Conservation (phyloP, 2,113 vertebrate genomes). For the Struthio camelus region DNA sequence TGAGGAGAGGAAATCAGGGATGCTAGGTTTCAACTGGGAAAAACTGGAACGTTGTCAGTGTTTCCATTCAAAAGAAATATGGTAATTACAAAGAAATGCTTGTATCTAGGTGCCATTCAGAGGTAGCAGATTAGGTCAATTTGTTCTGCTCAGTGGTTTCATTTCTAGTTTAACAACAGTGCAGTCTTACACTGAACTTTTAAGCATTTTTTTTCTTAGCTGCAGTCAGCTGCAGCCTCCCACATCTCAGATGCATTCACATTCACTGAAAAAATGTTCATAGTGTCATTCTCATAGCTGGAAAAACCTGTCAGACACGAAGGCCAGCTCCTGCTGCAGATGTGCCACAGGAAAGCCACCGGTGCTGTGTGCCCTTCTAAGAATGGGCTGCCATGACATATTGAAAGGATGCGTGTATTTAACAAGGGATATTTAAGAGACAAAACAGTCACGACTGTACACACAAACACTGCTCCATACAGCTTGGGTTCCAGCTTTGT, state of each 20-base stretch:
- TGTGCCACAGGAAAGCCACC: neutral
- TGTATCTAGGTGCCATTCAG: neutral
- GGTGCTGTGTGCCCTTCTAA: fast-evolving
- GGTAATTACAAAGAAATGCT: neutral
- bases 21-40: neutral
- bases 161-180: neutral
- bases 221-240: neutral
- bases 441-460: neutral
- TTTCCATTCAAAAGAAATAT: slow-evolving; percentile 35
- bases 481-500: fast-evolving
- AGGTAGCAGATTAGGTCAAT: neutral
- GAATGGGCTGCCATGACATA: fast-evolving
- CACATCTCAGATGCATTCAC: neutral
- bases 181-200: neutral
- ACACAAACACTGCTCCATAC: neutral
- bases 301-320: neutral
- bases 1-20: neutral
- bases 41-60: neutral
- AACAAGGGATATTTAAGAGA: neutral
- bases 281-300: neutral
- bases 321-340: neutral
- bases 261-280: neutral
- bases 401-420: fast-evolving
- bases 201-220: neutral
- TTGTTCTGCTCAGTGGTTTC: neutral